Evolutionary conservation across 2,888 invertebrate genomes (phyloP).

Genomic region (Eupithecia subfuscata): DNA sequence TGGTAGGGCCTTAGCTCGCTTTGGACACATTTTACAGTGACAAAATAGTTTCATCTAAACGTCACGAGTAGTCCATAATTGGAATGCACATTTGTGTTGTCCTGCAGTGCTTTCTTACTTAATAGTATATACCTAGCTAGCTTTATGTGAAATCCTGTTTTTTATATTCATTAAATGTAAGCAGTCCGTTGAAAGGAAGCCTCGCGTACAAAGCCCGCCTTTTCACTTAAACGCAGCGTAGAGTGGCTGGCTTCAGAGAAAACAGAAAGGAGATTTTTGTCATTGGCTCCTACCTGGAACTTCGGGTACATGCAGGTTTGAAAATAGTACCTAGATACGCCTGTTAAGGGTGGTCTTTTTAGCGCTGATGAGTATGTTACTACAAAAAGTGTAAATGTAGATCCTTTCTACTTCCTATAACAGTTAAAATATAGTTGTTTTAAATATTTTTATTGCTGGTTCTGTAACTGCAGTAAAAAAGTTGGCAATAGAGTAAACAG

Average conservation of each 20-base stretch:
- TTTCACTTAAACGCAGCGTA: constrained; percentile 4
- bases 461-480: neutral
- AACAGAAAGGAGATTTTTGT: neutral
- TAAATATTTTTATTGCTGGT: neutral
- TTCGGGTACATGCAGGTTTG: too few relatives aligned
- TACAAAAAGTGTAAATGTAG: too few relatives aligned
- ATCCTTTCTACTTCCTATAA: neutral
- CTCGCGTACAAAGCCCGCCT: constrained; percentile 17
- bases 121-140: too few relatives aligned
- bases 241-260: constrained; percentile 14
- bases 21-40: too few relatives aligned
- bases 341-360: too few relatives aligned
- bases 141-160: neutral
- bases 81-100: too few relatives aligned
- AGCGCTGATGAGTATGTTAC: neutral
- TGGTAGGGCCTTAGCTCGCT: too few relatives aligned
- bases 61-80: too few relatives aligned
- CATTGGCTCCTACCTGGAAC: too few relatives aligned
- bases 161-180: constrained; percentile 8
- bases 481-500: neutral
- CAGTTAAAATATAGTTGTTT: neutral
- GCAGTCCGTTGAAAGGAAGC: constrained; percentile 14
- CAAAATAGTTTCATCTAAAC: too few relatives aligned
- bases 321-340: too few relatives aligned
- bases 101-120: too few relatives aligned